A percentile compares a stretch with the other conserved stretches of the same genome.
Evolutionary conservation across 2,888 invertebrate genomes (phyloP).

Genomic region (Eupithecia insigniata): DNA sequence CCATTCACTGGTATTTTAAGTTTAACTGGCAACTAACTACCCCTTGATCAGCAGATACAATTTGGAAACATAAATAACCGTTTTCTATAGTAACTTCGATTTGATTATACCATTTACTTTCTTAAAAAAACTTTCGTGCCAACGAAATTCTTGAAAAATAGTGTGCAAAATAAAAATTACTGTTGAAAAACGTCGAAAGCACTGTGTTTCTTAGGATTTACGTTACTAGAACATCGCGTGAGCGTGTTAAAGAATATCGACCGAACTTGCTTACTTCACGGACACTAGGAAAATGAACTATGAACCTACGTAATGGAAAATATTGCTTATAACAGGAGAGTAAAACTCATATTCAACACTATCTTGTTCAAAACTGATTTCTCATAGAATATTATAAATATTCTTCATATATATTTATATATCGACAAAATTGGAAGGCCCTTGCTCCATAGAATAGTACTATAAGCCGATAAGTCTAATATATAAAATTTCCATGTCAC

Average conservation of each 20-base stretch:
- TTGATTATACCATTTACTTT: background rate
- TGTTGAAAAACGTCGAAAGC: slow-evolving; percentile 49
- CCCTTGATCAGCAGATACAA: background rate
- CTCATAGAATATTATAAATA: too few species aligned
- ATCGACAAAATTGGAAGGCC: background rate
- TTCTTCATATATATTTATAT: too few species aligned
- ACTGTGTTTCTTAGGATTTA: slow-evolving; percentile 59
- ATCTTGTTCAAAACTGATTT: background rate
- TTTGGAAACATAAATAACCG: background rate
- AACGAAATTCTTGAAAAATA: slow-evolving; percentile 3
- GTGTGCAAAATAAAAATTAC: slow-evolving; percentile 49
- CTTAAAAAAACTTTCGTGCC: background rate
- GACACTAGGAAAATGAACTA: slow-evolving; percentile 25
- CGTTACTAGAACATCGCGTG: slow-evolving; percentile 56
- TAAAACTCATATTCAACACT: background rate
- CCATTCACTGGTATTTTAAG: background rate
- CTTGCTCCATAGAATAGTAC: background rate
- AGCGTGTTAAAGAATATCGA: slow-evolving; percentile 47
- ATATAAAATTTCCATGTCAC: too few species aligned
- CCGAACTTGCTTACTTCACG: slow-evolving; percentile 38
- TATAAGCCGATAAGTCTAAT: too few species aligned
- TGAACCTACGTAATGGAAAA: slow-evolving; percentile 14
- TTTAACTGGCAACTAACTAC: background rate
- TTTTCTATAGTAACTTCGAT: background rate
- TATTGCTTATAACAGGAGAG: slow-evolving; percentile 17